These are phyloP conservation scores for Hylaea fasciaria DNA, from an alignment of 2,888 invertebrate species.

Conservation along the genomic window DNA sequence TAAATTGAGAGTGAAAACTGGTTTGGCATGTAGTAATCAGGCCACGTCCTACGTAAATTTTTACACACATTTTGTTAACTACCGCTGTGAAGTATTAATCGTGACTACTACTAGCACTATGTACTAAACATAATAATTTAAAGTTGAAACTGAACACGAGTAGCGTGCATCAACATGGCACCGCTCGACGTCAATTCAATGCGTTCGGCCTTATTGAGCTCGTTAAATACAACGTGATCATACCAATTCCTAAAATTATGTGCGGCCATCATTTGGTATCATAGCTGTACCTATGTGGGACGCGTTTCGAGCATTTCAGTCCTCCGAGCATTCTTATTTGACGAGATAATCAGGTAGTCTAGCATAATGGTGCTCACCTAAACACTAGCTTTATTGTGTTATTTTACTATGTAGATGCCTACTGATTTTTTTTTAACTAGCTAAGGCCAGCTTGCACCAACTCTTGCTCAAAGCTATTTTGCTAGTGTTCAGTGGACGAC, in stretches of 20 bases:
- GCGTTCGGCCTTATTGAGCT: constrained; percentile 79
- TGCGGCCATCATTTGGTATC: constrained; percentile 66
- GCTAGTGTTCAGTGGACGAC: no score
- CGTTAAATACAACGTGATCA: constrained; percentile 71
- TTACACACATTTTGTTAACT: not conserved
- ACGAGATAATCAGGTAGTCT: constrained; percentile 1
- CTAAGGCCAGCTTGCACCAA: no score
- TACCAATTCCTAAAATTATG: constrained; percentile 79
- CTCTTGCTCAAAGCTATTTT: no score
- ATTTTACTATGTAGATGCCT: no score
- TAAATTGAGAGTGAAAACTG: not conserved
- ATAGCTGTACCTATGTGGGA: constrained; percentile 63
- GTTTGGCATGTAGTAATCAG: not conserved
- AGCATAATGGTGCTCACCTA: no score
- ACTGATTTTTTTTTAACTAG: no score
- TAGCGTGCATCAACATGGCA: constrained; percentile 48
- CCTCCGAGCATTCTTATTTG: constrained; percentile 17
- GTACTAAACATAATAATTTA: constrained; percentile 56
- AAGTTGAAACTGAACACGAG: constrained; percentile 63
- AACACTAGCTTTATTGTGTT: no score
- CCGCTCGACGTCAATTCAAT: constrained; percentile 67
- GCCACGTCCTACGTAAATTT: not conserved
- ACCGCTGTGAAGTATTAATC: no score
- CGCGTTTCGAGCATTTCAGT: constrained; percentile 40
- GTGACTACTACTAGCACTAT: no score